Evolutionary conservation across 30 jellyfish, hydroid and myxozoan species (phyloP).

Genomic region (Cassiopea andromeda): DNA sequence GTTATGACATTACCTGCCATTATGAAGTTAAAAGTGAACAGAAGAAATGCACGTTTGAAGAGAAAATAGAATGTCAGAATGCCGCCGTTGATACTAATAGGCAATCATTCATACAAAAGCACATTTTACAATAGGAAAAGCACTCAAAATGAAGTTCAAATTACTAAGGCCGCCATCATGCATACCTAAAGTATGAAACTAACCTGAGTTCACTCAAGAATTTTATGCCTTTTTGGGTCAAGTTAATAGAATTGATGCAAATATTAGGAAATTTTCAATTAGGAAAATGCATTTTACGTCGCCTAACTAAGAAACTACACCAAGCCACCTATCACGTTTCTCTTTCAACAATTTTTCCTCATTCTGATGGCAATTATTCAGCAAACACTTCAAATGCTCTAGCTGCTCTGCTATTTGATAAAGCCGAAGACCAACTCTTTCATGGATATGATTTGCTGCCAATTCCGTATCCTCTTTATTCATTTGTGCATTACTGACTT

Average conservation of each 20-base stretch:
- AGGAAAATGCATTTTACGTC: not conserved
- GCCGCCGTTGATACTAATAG: too few relatives aligned
- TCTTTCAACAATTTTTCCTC: constrained; percentile 75
- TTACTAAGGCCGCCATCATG: not conserved
- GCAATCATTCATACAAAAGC: too few relatives aligned
- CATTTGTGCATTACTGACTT: constrained; percentile 30
- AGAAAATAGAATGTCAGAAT: too few relatives aligned
- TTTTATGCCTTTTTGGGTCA: not conserved
- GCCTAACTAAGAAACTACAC: not conserved
- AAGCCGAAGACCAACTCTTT: constrained; percentile 71
- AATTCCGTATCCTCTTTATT: constrained; percentile 57
- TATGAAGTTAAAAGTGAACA: too few relatives aligned
- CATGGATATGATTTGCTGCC: constrained; percentile 75
- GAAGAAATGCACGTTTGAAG: too few relatives aligned
- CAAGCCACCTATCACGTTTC: constrained; percentile 64
- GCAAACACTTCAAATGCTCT: constrained; percentile 61
- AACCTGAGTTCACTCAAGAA: too few relatives aligned
- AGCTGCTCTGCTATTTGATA: constrained; percentile 77
- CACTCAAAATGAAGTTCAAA: not conserved
- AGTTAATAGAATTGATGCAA: not conserved
- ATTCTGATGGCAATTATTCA: constrained; percentile 54
- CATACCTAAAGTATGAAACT: too few relatives aligned
- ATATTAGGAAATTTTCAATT: not conserved
- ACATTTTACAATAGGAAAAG: not conserved
- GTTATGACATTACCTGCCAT: too few relatives aligned